Evolutionary conservation across 2,888 invertebrate species (phyloP).

Genomic region (Julus scandinavius): DNA sequence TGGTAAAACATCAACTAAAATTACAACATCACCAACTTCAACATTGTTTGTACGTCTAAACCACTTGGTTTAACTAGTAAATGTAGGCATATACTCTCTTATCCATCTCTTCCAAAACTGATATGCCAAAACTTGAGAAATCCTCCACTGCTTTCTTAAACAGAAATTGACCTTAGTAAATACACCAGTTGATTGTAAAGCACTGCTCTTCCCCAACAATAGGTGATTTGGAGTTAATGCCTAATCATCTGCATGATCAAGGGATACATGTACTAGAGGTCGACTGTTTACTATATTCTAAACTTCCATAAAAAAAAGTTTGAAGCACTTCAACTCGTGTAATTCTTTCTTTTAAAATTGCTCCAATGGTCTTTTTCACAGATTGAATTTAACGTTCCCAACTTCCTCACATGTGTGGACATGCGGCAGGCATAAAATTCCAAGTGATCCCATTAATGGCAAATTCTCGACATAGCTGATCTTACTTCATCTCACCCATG

Average conservation of each 20-base stretch:
- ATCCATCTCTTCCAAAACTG: background rate
- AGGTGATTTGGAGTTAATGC: background rate
- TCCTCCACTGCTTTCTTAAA: background rate
- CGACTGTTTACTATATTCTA: background rate
- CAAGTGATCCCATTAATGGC: too few relatives aligned
- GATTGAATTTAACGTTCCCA: too few relatives aligned
- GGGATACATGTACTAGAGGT: background rate
- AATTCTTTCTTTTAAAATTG: background rate
- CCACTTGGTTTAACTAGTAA: background rate
- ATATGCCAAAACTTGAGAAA: background rate
- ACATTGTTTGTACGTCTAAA: background rate
- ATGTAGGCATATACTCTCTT: background rate
- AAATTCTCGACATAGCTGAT: too few relatives aligned
- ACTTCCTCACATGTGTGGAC: too few relatives aligned
- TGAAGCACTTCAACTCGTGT: background rate
- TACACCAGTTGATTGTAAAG: background rate
- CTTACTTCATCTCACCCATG: too few relatives aligned
- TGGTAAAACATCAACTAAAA: background rate
- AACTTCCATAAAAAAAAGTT: background rate
- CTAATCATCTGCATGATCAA: background rate
- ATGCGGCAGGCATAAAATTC: too few relatives aligned
- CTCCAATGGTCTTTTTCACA: background rate
- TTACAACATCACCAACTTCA: background rate
- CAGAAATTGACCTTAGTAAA: background rate
- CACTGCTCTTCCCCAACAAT: background rate